Evolutionary conservation across 1,140 invertebrate genomes (phyloP), one percentile per base, ranked within the genome.

Genomic region (Lysiphlebus fabarum): DNA sequence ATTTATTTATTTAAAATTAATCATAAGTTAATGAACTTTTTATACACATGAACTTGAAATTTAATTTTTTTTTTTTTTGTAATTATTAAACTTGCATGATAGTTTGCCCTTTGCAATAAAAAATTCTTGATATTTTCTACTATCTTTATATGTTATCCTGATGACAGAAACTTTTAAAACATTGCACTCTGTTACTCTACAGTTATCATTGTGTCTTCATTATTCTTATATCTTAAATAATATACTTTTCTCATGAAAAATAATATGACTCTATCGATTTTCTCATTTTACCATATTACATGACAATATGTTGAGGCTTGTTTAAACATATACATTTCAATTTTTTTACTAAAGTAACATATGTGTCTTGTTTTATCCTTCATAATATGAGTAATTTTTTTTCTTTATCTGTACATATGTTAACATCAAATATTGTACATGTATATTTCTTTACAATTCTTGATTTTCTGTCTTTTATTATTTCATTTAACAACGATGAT

Each of bases 121-220:
- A n/a, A 36, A 34, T 56, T 38, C 45, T 37, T 36, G 7, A 12
- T 14, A 14, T 50, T 41, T 56, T 37, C 12, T 59, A 60, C 64
- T 59, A 62, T 55, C 54, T 51, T 10, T 62, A 66, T 66, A 73
- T 79, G 75, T 70, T 76, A 73, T 69, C 76, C 76, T 77, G 75
- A 70, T 79, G 66, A 55, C 67, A 55, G 69, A 69, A 74, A 77
- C 69, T 70, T 71, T 70, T 70, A 68, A 68, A 73, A 72, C 70
- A 71, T 75, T 73, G 73, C 71, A 77, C 75, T 78, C 74, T 75
- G 75, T 77, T 78, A 73, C 76, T 76, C 74, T 65, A 64, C 63
- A 51, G 68, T 65, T 64, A 53, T 66, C 69, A 53, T 53, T 54
- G 43, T 60, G 62, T 74, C 73, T 67, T 75, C 68, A 66, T 76